Percentiles rank a stretch among this genome's conserved stretches.
Conservation (phyloP, 1,140 invertebrate genomes). For the Coenobita brevimanus region DNA sequence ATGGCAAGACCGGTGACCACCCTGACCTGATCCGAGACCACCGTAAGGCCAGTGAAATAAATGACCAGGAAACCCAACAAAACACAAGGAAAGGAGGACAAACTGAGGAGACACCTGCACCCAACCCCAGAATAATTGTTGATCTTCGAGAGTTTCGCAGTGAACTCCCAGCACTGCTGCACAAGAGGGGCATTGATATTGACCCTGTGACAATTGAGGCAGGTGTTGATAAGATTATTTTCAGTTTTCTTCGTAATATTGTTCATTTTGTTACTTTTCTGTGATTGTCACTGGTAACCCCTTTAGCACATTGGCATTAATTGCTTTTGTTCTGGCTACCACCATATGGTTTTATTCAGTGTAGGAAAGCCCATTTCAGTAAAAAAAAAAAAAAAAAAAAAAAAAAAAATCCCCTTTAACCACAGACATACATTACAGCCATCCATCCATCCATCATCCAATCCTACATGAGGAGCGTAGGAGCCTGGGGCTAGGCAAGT, state of each 20-base stretch:
- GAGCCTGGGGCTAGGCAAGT: too few species aligned
- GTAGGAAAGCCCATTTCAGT: too few species aligned
- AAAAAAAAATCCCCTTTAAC: too few species aligned
- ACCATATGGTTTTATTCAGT: too few species aligned
- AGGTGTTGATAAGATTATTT: conserved; percentile 69
- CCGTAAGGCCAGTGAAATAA: conserved; percentile 73
- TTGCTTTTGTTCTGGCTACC: too few species aligned
- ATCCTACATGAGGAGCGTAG: too few species aligned
- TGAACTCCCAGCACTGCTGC: conserved; percentile 94
- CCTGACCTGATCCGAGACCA: conserved; percentile 77
- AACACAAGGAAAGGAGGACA: conserved; percentile 79
- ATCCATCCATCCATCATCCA: too few species aligned
- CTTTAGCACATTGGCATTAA: too few species aligned
- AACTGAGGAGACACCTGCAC: conserved; percentile 60
- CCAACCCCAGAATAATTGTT: conserved; percentile 85
- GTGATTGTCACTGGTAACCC: too few species aligned
- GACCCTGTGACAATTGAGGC: conserved; percentile 92
- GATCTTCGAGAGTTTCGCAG: conserved; percentile 99
- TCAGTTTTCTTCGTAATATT: conserved; percentile 44
- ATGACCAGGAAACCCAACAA: conserved; percentile 75
- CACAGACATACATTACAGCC: too few species aligned
- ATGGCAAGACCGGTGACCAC: conserved; percentile 86
- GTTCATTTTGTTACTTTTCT: too few species aligned
- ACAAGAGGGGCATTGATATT: conserved; percentile 93
- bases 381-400: too few species aligned